These are phyloP conservation scores for Myiothlypis chrysogaster DNA, from an alignment of 2,797 vertebrate species.

Conservation along the genomic window DNA sequence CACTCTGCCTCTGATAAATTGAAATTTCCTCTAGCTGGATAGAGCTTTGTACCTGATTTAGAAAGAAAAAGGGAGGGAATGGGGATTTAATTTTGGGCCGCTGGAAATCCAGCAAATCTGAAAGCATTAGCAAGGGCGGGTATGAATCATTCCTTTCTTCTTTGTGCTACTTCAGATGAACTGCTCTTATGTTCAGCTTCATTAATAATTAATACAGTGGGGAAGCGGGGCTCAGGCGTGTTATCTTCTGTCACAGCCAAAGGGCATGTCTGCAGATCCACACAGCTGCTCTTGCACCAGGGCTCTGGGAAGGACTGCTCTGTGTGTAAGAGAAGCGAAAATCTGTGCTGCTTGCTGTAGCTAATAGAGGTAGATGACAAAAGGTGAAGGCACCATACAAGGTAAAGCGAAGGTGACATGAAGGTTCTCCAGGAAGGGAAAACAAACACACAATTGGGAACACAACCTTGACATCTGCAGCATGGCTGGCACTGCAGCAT, in stretches of 20 bases:
- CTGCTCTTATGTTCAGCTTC: background rate
- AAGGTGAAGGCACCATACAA: background rate
- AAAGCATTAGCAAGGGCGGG: background rate
- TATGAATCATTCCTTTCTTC: slow-evolving; percentile 31
- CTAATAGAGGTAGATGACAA: background rate
- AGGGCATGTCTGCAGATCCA: background rate
- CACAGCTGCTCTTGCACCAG: background rate
- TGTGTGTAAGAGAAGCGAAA: background rate
- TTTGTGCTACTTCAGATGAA: slow-evolving; percentile 41
- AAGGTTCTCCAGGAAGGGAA: background rate
- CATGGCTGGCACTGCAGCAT: background rate
- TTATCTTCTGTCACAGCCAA: slow-evolving; percentile 13
- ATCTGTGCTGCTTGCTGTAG: background rate
- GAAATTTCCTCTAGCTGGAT: background rate
- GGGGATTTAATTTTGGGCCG: background rate
- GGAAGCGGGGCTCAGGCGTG: background rate
- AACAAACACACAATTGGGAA: background rate
- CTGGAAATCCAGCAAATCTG: background rate
- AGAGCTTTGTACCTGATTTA: background rate
- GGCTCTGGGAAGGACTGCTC: background rate
- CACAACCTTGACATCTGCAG: background rate
- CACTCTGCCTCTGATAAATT: background rate
- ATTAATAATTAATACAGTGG: slow-evolving; percentile 63
- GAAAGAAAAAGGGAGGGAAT: background rate
- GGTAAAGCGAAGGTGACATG: background rate